Base-by-base conservation (phyloP, 2,797 vertebrate species). In the Arctocebus calabarensis region DNA sequence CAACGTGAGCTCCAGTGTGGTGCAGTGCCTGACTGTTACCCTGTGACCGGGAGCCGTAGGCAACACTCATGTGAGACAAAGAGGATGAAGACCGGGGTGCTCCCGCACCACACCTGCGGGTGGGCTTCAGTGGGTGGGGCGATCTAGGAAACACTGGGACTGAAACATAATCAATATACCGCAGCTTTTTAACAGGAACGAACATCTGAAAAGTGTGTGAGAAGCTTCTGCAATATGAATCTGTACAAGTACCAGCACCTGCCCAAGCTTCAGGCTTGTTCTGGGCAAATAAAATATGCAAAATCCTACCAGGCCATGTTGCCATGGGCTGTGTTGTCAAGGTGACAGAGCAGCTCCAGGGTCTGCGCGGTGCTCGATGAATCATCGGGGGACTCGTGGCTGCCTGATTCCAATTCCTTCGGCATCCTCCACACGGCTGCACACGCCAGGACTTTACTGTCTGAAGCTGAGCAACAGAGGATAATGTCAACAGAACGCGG, bases 361-460 rank as follows among this genome's bases (percentile, higher is more conserved):
- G 99, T 99, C 98, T 99, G 99, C 75, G 99, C 98, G 86, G 99
- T 99, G 99, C 99, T 99, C 97, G 99, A 98, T 79, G 99, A 99
- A 98, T 99, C 99, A 43, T 99, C 99, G 32, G 99, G 99, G 98
- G 99, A 99, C 98, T 99, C 99, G 91, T 99, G 99, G 98, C 98
- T 99, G 97, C 99, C 99, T 62, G 99, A 99, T 97, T 99, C 99
- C 99, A 99, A 99, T 98, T 99, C 99, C 84, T 98, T 99, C 66
- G 99, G 99, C 99, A 99, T 99, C 98, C 99, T 99, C 99, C 99
- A 99, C 97, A 99, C 99, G 27, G 99, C 99, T 5, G 99, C 99
- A 97, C 99, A 99, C 78, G 99, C 99, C 98, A 99, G 98, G 98
- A 99, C 99, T 98, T 99, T 99, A 98, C 99, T 99, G 98, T 99